Conservation (phyloP, 2,888 invertebrate species). For the Rhaphigaster nebulosa region DNA sequence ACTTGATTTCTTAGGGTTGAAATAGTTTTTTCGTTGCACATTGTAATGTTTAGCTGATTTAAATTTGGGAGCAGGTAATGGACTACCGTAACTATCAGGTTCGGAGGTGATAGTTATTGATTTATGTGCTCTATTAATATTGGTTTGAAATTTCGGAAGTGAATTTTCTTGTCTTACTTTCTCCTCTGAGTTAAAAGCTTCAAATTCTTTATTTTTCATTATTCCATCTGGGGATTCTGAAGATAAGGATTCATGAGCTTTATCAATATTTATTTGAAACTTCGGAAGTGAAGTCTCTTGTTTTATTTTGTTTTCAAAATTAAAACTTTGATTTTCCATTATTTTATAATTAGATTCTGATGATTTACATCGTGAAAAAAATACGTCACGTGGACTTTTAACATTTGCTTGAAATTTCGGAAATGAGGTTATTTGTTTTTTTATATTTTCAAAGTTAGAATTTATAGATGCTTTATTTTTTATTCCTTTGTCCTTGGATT, state of each 20-base stretch:
- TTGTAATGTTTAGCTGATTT: neutral
- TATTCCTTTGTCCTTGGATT: neutral
- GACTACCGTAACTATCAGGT: neutral
- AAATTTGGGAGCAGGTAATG: neutral
- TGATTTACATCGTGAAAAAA: neutral
- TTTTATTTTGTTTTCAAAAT: neutral
- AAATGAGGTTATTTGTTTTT: neutral
- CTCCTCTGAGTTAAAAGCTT: neutral
- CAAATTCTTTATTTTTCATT: neutral
- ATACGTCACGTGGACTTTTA: neutral
- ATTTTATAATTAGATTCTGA: neutral
- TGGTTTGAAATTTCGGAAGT: neutral
- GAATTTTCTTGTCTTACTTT: neutral
- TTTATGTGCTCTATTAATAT: neutral
- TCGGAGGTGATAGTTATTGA: neutral
- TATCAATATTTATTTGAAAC: neutral
- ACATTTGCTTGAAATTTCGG: neutral
- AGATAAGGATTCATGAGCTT: neutral
- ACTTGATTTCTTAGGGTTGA: neutral
- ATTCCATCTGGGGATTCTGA: neutral
- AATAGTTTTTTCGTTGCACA: neutral
- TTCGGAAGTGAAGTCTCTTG: neutral
- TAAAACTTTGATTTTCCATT: neutral
- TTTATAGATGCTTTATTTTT: neutral
- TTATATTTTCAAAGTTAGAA: neutral